A percentile compares a stretch with the other conserved stretches of the same genome.
Evolutionary conservation across 2,113 vertebrate genomes (phyloP).

Genomic region (Empidonax traillii): DNA sequence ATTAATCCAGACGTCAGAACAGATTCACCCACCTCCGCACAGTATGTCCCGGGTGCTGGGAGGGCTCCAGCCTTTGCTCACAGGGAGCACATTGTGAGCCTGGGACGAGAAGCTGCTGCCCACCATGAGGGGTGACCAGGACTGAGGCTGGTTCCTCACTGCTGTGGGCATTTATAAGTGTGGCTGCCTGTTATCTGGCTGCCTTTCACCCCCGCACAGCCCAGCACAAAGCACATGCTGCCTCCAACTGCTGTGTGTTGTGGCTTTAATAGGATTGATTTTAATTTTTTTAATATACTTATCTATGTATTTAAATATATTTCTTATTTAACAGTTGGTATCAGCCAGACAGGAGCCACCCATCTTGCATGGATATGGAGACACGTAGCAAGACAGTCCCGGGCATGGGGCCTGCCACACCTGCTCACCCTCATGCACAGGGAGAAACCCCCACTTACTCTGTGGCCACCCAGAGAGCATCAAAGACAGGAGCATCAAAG

Average conservation of each 20-base stretch:
- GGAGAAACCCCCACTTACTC: accelerated
- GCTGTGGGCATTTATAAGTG: neutral
- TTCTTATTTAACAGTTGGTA: conserved; percentile 43
- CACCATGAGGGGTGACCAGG: neutral
- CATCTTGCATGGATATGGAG: neutral
- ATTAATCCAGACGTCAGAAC: accelerated
- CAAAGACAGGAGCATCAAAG: neutral
- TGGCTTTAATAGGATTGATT: neutral
- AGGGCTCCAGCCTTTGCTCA: neutral
- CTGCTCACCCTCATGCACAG: accelerated
- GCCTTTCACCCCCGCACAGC: neutral
- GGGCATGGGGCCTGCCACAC: accelerated
- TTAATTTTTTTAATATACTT: neutral
- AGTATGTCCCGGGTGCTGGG: accelerated
- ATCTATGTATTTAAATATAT: conserved; percentile 51
- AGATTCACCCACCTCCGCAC: neutral
- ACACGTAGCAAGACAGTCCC: neutral
- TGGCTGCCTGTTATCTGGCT: neutral
- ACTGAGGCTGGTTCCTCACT: neutral
- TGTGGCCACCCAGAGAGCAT: neutral
- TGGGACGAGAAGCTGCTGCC: neutral
- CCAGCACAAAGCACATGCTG: neutral
- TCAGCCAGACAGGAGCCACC: neutral
- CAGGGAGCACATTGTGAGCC: neutral
- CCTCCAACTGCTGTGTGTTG: neutral